Base-by-base conservation (phyloP, 30 jellyfish, hydroid and myxozoan genomes). In the Turritopsis rubra region DNA sequence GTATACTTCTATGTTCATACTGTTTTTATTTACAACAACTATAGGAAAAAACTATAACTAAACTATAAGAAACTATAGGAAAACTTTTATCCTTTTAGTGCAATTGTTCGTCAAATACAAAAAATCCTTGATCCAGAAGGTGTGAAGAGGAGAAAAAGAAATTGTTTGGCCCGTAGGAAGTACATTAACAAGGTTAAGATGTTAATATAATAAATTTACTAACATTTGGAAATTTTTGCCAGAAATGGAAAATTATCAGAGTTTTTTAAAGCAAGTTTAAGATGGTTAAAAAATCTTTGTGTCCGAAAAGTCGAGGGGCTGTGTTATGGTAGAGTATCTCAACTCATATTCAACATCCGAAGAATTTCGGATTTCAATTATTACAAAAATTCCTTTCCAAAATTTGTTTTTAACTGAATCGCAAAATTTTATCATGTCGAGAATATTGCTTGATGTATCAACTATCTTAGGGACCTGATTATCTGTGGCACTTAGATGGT, bases 51-150 rank as follows among this genome's bases (percentile, higher is more conserved):
- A 41, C 60, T 41, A 41, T 41, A 41, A 41, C 60, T 41, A 41
- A 41, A 68, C 30, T 68, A 68, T 68, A 68, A 68, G 30, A n/a
- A 23, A n/a, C 31, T 68, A 68, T 68, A n/a, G n/a, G n/a, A n/a
- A n/a, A n/a, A n/a, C n/a, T 1, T 68, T 68, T 23, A n/a, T 68
- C 77, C 28, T n/a, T 68, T 68, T 27, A 68, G 76, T 21, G 27
- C 76, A 66, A 26, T 26, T 21, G 77, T 68, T 68, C 28, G 30
- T 27, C 77, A 68, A 68, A 68, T 68, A 0, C 77, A 68, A 68
- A 68, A 68, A 27, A 23, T 68, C 31, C 28, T 68, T n/a, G 77
- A 68, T 27, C 77, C 77, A 68, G 77, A 68, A 68, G 77, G 77
- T n/a, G 77, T 68, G 77, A 27, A 68, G 77, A 27, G 31, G 77